Conservation (phyloP, 1,140 invertebrate species). For the Leptinotarsa undecemlineata region DNA sequence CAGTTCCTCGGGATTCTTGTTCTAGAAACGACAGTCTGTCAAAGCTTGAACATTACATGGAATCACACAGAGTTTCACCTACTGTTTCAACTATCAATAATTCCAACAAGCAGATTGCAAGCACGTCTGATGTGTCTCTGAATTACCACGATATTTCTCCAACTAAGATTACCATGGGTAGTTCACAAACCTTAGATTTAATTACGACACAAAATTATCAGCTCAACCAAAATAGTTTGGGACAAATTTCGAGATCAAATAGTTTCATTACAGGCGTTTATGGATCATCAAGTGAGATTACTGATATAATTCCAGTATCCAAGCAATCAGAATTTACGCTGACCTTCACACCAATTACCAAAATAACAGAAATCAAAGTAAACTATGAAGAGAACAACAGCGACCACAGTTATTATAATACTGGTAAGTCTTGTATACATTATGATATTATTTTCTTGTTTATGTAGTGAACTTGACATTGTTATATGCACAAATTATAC, state of each 20-base stretch:
- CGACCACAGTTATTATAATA: background rate
- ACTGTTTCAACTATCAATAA: background rate
- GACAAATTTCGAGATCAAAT: background rate
- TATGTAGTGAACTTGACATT: too few species aligned
- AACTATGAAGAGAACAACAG: background rate
- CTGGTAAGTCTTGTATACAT: background rate
- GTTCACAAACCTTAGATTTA: constrained; percentile 7
- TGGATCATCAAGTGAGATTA: background rate
- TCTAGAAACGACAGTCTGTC: background rate
- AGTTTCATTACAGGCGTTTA: background rate
- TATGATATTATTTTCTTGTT: too few species aligned
- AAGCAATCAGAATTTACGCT: background rate
- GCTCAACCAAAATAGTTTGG: background rate
- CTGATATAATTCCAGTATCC: background rate
- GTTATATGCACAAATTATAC: too few species aligned
- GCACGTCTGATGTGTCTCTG: background rate
- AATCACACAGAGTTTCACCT: constrained; percentile 1
- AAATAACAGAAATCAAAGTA: background rate
- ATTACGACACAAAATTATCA: constrained; percentile 5
- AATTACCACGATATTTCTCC: constrained; percentile 4
- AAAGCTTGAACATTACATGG: background rate
- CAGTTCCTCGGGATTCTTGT: background rate
- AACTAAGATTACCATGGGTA: constrained; percentile 11
- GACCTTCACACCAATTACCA: background rate
- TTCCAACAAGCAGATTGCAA: background rate